Percentiles rank a stretch among this genome's conserved stretches.
These are phyloP conservation scores for Agrochola macilenta DNA, from an alignment of 2,888 invertebrate species.

Conservation along the genomic window DNA sequence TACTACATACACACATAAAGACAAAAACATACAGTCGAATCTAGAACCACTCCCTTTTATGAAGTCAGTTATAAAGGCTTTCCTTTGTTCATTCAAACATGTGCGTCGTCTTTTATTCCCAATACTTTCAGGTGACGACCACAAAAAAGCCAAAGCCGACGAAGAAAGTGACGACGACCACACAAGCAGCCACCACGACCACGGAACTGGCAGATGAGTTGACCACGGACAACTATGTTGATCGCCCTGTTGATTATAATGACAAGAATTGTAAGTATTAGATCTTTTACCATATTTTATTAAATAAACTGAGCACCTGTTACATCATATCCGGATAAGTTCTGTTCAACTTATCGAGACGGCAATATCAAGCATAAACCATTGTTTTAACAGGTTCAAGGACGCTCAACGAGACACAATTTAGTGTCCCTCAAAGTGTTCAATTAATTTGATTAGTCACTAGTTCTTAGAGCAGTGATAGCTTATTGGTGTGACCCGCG, in stretches of 20 bases:
- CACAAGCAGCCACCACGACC: constrained; percentile 78
- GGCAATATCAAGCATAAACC: too few relatives aligned
- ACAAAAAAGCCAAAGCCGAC: constrained; percentile 83
- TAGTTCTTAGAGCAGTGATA: too few relatives aligned
- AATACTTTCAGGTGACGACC: constrained; percentile 82
- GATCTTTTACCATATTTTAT: too few relatives aligned
- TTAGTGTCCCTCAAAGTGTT: too few relatives aligned
- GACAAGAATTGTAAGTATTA: constrained; percentile 84
- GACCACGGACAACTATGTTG: constrained; percentile 84
- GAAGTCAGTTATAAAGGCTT: background rate
- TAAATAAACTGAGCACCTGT: too few relatives aligned
- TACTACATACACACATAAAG: background rate
- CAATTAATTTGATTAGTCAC: too few relatives aligned
- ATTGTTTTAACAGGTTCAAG: too few relatives aligned
- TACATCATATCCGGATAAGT: background rate
- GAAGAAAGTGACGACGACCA: constrained; percentile 82
- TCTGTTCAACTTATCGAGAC: background rate
- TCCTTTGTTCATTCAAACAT: background rate
- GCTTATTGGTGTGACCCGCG: too few relatives aligned
- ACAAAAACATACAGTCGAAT: background rate
- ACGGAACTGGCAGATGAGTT: constrained; percentile 81
- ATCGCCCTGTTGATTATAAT: constrained; percentile 80
- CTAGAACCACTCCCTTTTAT: background rate
- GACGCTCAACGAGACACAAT: too few relatives aligned
- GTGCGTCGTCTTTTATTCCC: constrained; percentile 73